A percentile compares a stretch with the other conserved stretches of the same genome.
These are phyloP conservation scores for Tribolium madens DNA, from an alignment of 1,140 invertebrate species.

Conservation along the genomic window DNA sequence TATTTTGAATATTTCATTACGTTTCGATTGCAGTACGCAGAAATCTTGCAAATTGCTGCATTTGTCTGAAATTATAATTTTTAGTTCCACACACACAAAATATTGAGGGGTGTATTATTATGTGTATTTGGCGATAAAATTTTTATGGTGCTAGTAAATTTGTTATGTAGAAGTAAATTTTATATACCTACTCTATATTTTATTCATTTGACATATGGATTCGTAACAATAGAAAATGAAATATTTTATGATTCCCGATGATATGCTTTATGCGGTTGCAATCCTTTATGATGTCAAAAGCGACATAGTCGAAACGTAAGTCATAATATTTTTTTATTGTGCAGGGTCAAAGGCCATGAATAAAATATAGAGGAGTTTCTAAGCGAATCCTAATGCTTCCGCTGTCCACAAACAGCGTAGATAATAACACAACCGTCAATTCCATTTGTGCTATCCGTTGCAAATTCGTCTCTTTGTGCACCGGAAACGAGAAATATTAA, in stretches of 20 bases:
- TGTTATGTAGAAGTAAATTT: conserved; percentile 30
- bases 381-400: conserved; percentile 41
- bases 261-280: conserved; percentile 37
- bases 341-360: conserved; percentile 51
- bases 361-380: conserved; percentile 48
- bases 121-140: neutral
- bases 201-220: conserved; percentile 48
- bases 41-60: conserved; percentile 43
- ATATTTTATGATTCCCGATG: conserved; percentile 47
- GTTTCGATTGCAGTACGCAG: conserved; percentile 37
- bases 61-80: conserved; percentile 31
- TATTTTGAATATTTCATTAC: conserved; percentile 44
- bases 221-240: conserved; percentile 48
- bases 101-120: neutral
- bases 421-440: conserved; percentile 45
- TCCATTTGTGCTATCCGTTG: conserved; percentile 9
- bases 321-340: conserved; percentile 52
- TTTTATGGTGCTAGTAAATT: conserved; percentile 28
- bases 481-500: neutral
- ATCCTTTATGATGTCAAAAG: conserved; percentile 46
- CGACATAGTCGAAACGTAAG: conserved; percentile 40
- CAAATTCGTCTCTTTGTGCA: neutral
- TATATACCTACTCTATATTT: conserved; percentile 32
- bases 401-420: neutral
- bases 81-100: too few relatives aligned